phyloP scores from a whole-genome alignment of 2,797 vertebrate species.

The Hyperoplus immaculatus region DNA sequence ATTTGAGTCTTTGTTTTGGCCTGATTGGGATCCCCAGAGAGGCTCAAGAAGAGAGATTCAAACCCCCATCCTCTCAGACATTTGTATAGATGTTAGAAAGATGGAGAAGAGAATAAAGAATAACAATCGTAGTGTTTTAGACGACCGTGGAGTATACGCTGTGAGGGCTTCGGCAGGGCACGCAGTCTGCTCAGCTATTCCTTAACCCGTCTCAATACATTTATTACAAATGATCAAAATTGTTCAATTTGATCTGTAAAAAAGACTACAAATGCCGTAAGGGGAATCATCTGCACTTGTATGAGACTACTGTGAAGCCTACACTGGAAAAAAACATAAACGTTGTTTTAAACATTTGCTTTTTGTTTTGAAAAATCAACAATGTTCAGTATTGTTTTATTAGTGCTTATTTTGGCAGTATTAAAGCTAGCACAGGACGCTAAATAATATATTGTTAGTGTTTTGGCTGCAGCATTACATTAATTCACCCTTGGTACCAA shows the following conservation, averaged over 20 bases:
- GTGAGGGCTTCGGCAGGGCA: constrained; percentile 26
- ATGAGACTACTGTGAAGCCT: constrained; percentile 62
- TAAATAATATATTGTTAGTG: neutral
- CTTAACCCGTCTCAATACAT: neutral
- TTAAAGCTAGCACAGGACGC: constrained; percentile 4
- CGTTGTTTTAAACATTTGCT: neutral
- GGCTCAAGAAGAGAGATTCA: constrained; percentile 3
- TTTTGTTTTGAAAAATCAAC: constrained; percentile 18
- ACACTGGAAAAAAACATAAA: constrained; percentile 52
- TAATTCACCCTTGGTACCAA: constrained; percentile 17
- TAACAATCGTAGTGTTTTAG: neutral
- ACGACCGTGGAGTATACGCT: neutral
- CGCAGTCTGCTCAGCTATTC: constrained; percentile 17
- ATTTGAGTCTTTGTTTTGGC: constrained; percentile 5
- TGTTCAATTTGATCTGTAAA: neutral
- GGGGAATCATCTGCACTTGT: constrained; percentile 23
- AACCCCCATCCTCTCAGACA: constrained; percentile 1
- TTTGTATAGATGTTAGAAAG: constrained; percentile 17
- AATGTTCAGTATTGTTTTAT: constrained; percentile 30
- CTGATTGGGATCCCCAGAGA: constrained; percentile 15
- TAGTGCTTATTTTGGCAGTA: constrained; percentile 33
- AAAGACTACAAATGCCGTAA: constrained; percentile 10
- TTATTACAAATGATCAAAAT: constrained; percentile 2
- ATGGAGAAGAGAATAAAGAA: constrained; percentile 31
- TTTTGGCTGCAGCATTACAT: neutral